These are phyloP conservation scores for Heteronetta atricapilla DNA, from an alignment of 2,113 vertebrate species.

Conservation along the genomic window DNA sequence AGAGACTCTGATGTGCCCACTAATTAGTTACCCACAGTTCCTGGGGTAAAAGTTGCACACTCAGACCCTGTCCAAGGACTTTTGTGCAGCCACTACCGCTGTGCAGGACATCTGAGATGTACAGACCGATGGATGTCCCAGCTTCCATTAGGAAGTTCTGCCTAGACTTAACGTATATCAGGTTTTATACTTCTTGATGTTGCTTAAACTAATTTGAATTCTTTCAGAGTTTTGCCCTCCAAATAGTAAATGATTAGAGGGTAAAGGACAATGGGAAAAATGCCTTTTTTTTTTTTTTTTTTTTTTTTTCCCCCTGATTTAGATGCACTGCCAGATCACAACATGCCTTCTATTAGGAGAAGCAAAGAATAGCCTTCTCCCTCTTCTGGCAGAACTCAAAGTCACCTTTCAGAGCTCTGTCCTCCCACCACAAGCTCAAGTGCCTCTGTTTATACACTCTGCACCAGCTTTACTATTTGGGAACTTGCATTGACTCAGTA, in stretches of 20 bases:
- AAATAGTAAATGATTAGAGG: not conserved
- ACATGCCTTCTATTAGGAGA: fast-evolving
- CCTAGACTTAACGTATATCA: fast-evolving
- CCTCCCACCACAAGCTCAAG: not conserved
- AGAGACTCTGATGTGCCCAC: not conserved
- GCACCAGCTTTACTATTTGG: not conserved
- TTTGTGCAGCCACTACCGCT: not conserved
- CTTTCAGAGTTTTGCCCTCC: not conserved
- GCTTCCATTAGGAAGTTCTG: fast-evolving
- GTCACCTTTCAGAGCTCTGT: no score
- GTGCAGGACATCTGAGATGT: fast-evolving
- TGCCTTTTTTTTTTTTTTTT: no score
- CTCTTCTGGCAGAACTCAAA: not conserved
- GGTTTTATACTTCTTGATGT: fast-evolving
- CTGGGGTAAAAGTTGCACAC: fast-evolving
- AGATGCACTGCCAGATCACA: not conserved
- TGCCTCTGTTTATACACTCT: not conserved
- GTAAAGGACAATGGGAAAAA: not conserved
- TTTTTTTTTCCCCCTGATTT: not conserved
- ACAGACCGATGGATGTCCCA: fast-evolving
- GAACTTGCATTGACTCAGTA: fast-evolving
- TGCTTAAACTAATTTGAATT: not conserved
- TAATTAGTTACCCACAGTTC: not conserved
- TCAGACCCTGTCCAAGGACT: not conserved
- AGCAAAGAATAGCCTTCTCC: not conserved